Evolutionary conservation across 2,888 invertebrate genomes (phyloP), one percentile per base, ranked within the genome.

Genomic region (Noctua fimbriata): DNA sequence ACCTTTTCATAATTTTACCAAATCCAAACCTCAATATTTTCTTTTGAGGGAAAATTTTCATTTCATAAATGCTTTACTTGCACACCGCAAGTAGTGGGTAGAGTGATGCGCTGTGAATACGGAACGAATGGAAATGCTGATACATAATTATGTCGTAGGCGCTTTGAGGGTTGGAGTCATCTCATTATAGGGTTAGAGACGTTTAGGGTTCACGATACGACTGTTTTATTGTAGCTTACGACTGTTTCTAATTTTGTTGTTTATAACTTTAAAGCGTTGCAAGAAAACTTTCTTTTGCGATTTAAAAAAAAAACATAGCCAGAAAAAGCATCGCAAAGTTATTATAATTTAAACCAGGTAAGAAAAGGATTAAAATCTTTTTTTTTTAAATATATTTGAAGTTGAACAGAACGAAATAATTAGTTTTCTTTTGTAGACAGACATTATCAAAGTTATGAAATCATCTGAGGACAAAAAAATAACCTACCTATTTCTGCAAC

Each of bases 61-160:
- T 87, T 85, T 77, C 21, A 69, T 87, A 84, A 84, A 85, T 85
- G 84, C 69, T 84, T 58, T 69, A 58, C 58, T 58, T 58, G 58
- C 58, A 58, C 58, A 14, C 58, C 21, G 73, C 69, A 67, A 84
- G 82, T 87, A 78, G 87, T 76, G 84, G 63, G 55, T 60, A 24
- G 65, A 49, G 41, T 36, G 16, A 82, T 69, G 76, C 73, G 58
- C 67, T 36, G 60, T 52, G 75, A 83, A 82, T 83, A 80, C 55
- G 70, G 65, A 52, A 41, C 71, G 76, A 58, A 76, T 87, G 69
- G 76, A 72, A 85, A 78, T 71, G 44, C 78, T 81, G 84, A 89
- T 84, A 84, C 76, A 87, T 89, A 89, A 89, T 89, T 89, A 89
- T 85, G 58, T 77, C 76, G 78, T 75, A 69, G 71, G 47, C 36